Percentiles rank a stretch among this genome's conserved stretches.
These are phyloP conservation scores for Dendronephthya gigantea DNA, from an alignment of 64 coral and sea anemone genomes.

Conservation along the genomic window DNA sequence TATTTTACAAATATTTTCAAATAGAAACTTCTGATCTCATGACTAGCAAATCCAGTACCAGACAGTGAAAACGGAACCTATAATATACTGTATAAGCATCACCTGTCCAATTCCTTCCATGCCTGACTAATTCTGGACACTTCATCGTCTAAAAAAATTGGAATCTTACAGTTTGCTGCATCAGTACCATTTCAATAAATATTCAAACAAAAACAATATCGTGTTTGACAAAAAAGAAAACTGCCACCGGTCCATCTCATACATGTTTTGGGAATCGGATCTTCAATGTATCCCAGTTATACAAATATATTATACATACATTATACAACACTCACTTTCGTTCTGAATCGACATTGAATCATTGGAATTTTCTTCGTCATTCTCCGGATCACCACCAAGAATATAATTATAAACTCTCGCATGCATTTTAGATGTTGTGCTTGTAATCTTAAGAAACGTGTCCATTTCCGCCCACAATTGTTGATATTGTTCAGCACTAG, in stretches of 20 bases:
- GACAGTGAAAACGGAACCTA: too few relatives aligned
- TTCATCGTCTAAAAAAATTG: neutral
- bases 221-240: too few relatives aligned
- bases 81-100: too few relatives aligned
- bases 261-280: too few relatives aligned
- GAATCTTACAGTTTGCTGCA: neutral
- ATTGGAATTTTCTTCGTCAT: neutral
- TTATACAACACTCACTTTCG: neutral
- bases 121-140: neutral
- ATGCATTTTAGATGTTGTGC: conserved; percentile 8
- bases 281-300: too few relatives aligned
- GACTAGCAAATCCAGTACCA: too few relatives aligned
- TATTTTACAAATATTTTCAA: too few relatives aligned
- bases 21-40: too few relatives aligned
- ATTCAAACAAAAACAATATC: too few relatives aligned
- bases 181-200: too few relatives aligned
- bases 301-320: too few relatives aligned
- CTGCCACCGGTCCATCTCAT: too few relatives aligned
- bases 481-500: conserved; percentile 6
- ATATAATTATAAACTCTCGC: neutral
- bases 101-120: conserved; percentile 5
- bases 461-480: conserved; percentile 12
- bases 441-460: neutral
- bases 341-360: neutral
- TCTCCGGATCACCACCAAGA: neutral